Percentiles rank a stretch among this genome's conserved stretches.
Evolutionary conservation across 2,113 vertebrate genomes (phyloP).

Genomic region (Oncorhynchus mykiss): DNA sequence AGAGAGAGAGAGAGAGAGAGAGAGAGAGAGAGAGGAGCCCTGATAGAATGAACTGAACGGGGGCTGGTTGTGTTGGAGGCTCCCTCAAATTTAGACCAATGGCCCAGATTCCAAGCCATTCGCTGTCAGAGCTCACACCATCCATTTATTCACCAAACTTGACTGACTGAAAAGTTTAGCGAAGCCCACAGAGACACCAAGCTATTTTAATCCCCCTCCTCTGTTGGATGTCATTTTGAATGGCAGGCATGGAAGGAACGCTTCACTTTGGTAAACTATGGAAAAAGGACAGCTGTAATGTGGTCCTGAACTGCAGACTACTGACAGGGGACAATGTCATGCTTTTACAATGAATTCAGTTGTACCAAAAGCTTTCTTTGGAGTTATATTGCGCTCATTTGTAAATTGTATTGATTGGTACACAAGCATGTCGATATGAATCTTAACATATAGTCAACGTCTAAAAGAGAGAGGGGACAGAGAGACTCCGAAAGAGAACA

Average conservation of each 20-base stretch:
- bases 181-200: slow-evolving; percentile 22
- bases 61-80: slow-evolving; percentile 21
- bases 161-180: slow-evolving; percentile 28
- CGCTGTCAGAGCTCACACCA: slow-evolving; percentile 36
- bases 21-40: not conserved
- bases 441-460: not conserved
- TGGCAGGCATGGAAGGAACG: slow-evolving; percentile 45
- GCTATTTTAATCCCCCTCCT: slow-evolving; percentile 28
- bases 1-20: too few species aligned
- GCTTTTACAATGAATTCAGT: not conserved
- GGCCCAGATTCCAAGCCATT: slow-evolving; percentile 48
- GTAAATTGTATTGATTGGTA: not conserved
- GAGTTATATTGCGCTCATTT: slow-evolving; percentile 6
- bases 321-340: not conserved
- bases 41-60: slow-evolving; percentile 20
- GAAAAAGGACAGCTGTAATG: too few species aligned
- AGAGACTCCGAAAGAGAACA: not conserved
- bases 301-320: not conserved
- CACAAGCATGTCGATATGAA: not conserved
- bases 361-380: not conserved
- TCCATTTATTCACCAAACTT: slow-evolving; percentile 46
- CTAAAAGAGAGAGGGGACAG: not conserved
- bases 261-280: slow-evolving; percentile 25
- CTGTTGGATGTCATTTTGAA: slow-evolving; percentile 47
- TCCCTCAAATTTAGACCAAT: slow-evolving; percentile 39